These are phyloP conservation scores for Proteles cristata DNA, from an alignment of 2,113 vertebrate species.

Conservation along the genomic window DNA sequence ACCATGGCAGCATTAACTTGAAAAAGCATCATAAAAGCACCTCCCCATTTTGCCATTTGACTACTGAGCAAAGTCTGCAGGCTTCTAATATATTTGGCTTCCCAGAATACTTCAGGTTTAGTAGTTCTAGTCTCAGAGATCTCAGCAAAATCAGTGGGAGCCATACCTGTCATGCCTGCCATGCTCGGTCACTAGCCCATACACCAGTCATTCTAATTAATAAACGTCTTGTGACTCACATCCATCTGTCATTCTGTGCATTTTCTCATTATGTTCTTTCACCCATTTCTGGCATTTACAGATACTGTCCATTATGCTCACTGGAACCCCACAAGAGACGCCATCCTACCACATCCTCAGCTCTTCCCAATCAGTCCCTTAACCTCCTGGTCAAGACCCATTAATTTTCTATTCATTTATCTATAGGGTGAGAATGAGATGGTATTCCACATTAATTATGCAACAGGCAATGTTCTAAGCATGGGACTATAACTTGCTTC, in stretches of 20 bases:
- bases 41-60: not conserved
- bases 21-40: not conserved
- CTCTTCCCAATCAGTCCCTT: not conserved
- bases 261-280: not conserved
- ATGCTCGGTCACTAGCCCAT: not conserved
- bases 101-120: not conserved
- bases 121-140: not conserved
- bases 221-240: rapidly evolving
- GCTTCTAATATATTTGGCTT: not conserved
- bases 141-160: not conserved
- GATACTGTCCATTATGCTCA: not conserved
- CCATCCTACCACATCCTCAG: not conserved
- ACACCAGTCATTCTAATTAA: not conserved
- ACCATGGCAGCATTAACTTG: not conserved
- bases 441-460: not conserved
- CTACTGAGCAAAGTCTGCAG: not conserved
- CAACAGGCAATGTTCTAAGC: not conserved
- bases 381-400: not conserved
- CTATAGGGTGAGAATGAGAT: not conserved
- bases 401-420: not conserved
- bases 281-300: not conserved
- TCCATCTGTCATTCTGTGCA: not conserved
- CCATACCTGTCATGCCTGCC: not conserved
- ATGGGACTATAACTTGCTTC: not conserved
- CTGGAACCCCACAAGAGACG: not conserved